Percentiles rank a stretch among this genome's conserved stretches.
Evolutionary conservation across 2,888 invertebrate genomes (phyloP).

Genomic region (Prosopocoilus inquinatus): DNA sequence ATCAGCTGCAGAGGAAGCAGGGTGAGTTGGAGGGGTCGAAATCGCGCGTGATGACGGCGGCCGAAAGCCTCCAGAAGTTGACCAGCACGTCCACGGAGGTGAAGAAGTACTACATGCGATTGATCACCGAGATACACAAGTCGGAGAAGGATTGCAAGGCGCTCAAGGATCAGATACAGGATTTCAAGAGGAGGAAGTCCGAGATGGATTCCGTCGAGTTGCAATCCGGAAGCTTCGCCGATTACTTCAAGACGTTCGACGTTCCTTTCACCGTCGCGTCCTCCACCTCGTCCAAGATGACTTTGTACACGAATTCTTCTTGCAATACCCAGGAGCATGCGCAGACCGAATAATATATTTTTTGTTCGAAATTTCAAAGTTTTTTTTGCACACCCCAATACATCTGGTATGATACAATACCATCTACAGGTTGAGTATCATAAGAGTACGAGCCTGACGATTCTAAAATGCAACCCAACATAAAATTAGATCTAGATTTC

Average conservation of each 20-base stretch:
- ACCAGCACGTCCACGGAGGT: slow-evolving; percentile 37
- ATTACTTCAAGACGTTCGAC: neutral
- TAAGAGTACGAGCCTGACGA: too few relatives aligned
- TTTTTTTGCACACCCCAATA: too few relatives aligned
- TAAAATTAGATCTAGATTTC: too few relatives aligned
- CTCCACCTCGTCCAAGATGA: too few relatives aligned
- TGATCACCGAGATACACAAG: slow-evolving; percentile 35
- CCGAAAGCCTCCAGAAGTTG: slow-evolving; percentile 39
- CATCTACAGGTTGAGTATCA: too few relatives aligned
- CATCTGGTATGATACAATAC: too few relatives aligned
- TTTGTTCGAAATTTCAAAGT: too few relatives aligned
- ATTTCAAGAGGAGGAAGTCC: slow-evolving; percentile 35
- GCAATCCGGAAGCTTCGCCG: slow-evolving; percentile 12
- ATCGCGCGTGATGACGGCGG: slow-evolving; percentile 31
- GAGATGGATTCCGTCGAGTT: slow-evolving; percentile 33
- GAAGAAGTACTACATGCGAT: slow-evolving; percentile 37
- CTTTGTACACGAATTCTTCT: too few relatives aligned
- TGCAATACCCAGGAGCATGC: too few relatives aligned
- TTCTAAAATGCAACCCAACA: too few relatives aligned
- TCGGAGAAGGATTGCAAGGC: slow-evolving; percentile 39
- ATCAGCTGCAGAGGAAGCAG: slow-evolving; percentile 39
- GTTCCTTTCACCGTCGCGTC: too few relatives aligned
- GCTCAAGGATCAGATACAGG: slow-evolving; percentile 39
- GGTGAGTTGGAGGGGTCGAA: slow-evolving; percentile 37
- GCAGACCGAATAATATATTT: too few relatives aligned